Evolutionary conservation across 2,888 invertebrate species (phyloP), one percentile per base, ranked within the genome.

Genomic region (Barypeithes pellucidus): DNA sequence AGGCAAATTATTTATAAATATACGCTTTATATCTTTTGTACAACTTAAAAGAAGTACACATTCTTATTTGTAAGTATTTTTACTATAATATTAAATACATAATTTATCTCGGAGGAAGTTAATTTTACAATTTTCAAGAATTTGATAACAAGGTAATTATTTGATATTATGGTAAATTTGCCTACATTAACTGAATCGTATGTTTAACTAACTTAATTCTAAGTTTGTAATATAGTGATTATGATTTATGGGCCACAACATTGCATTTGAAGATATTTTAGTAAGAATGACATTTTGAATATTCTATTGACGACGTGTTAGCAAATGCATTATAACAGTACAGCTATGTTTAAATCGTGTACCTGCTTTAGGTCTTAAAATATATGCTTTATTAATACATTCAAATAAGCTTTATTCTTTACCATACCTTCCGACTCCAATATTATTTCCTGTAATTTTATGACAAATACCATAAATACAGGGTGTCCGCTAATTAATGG

Each of bases 311-410:
- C 76, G 76, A 77, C 78, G 76, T 75, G 62, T 78, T 77, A 77
- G 74, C 78, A 78, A 80, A 79, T 79, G 80, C 72, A 75, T 73
- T 78, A 75, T 80, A 80, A 81, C 79, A 79, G 73, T 76, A 77
- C 73, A 79, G 77, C 79, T 79, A 79, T 81, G 80, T 82, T 77
- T 82, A 81, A 82, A 82, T 81, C 81, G 84, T 84, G 85, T 85
- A 85, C 85, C 85, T 85, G 85, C 85, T 84, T 76, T 76, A 76
- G 74, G 84, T 80, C 81, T 83, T 84, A 82, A 83, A 83, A 83
- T 84, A 84, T 82, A 84, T 83, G 84, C 84, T 84, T 85, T 79
- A 81, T 80, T 80, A 80, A 80, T 80, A 77, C 77, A 57, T 3
- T 18, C 33, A 33, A 24, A 33, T 36, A 12, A 33, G 33, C 7